phyloP scores from a whole-genome alignment of 2,888 invertebrate species.

The Caradrina clavipalpis region DNA sequence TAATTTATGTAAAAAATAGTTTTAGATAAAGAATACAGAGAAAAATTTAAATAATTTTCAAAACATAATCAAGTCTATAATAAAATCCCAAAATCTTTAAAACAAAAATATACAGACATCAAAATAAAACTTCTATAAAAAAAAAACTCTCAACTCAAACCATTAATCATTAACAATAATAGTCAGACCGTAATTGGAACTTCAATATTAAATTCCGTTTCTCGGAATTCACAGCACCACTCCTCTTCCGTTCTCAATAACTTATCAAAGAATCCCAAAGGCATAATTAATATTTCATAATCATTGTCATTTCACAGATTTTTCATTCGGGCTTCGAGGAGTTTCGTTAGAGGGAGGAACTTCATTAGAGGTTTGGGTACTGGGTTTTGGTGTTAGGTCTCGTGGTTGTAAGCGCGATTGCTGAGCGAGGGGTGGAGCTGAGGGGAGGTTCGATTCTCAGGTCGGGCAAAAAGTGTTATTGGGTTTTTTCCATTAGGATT shows the following conservation, averaged over 20 bases:
- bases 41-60: too few species aligned
- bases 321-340: slow-evolving; percentile 34
- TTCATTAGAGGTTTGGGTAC: slow-evolving; percentile 13
- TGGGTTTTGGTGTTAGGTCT: too few species aligned
- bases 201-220: slow-evolving; percentile 55
- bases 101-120: too few species aligned
- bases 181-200: slow-evolving; percentile 41
- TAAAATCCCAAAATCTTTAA: too few species aligned
- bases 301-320: slow-evolving; percentile 49
- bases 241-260: slow-evolving; percentile 40
- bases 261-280: slow-evolving; percentile 45
- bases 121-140: slow-evolving; percentile 8
- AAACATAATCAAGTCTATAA: too few species aligned
- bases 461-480: too few species aligned
- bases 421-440: too few species aligned
- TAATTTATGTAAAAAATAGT: too few species aligned
- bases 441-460: too few species aligned
- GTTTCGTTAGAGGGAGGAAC: slow-evolving; percentile 48
- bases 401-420: too few species aligned
- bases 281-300: slow-evolving; percentile 50
- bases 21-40: too few species aligned
- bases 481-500: too few species aligned
- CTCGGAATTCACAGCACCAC: slow-evolving; percentile 29
- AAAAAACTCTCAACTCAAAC: slow-evolving; percentile 13
- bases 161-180: slow-evolving; percentile 52